Evolutionary conservation across 2,888 invertebrate species (phyloP).

Genomic region (Drosophila algonquin): DNA sequence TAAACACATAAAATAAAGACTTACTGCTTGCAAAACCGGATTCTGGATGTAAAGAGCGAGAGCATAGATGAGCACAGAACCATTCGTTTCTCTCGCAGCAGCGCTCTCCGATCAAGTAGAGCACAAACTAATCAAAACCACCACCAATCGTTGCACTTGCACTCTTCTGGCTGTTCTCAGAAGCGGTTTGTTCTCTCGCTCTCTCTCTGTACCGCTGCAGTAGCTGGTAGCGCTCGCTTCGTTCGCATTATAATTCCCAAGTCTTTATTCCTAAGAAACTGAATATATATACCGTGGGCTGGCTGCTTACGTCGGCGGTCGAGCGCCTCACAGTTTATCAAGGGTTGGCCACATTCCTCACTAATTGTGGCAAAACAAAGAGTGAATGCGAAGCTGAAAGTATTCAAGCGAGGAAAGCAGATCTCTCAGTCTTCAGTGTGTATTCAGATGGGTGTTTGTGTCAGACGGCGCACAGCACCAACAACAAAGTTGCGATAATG

Average conservation of each 20-base stretch:
- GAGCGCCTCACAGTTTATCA: slow-evolving; percentile 31
- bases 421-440: background rate
- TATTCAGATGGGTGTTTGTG: too few relatives aligned
- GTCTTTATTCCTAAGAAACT: background rate
- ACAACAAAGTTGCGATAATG: background rate
- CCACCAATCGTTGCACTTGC: background rate
- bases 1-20: background rate
- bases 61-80: background rate
- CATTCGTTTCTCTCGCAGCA: background rate
- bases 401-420: too few relatives aligned
- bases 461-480: too few relatives aligned
- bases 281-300: slow-evolving; percentile 1
- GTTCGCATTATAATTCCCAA: slow-evolving; percentile 19
- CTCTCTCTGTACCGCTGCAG: too few relatives aligned
- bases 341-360: slow-evolving; percentile 36
- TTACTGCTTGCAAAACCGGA: background rate
- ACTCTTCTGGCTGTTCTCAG: background rate
- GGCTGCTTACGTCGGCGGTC: background rate
- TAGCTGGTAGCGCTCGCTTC: too few relatives aligned
- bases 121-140: background rate
- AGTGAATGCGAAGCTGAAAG: background rate
- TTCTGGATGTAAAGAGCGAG: background rate
- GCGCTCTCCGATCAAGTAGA: background rate
- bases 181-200: too few relatives aligned
- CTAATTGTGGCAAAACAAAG: slow-evolving; percentile 33